phyloP scores from a whole-genome alignment of 2,113 vertebrate genomes.

The Eira barbara region DNA sequence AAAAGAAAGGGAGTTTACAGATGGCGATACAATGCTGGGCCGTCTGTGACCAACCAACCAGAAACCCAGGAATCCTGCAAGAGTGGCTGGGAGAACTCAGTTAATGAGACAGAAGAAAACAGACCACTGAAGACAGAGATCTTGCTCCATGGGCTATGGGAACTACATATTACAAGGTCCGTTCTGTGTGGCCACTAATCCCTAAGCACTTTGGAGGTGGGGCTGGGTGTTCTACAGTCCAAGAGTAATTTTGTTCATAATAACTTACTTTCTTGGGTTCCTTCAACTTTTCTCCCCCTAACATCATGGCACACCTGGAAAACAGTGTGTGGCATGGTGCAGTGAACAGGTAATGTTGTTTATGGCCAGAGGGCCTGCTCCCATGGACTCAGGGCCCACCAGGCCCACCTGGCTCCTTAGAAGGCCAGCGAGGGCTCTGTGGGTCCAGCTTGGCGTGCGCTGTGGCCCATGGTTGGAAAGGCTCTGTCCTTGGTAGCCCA shows the following conservation, averaged over 20 bases:
- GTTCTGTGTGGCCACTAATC: neutral
- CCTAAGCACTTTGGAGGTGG: neutral
- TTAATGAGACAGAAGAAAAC: neutral
- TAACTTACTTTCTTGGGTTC: neutral
- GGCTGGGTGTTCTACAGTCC: neutral
- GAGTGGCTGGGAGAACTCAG: neutral
- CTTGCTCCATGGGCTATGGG: neutral
- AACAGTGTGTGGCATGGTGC: neutral
- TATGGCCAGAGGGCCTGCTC: neutral
- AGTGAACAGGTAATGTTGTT: neutral
- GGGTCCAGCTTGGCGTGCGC: accelerated
- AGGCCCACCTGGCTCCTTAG: neutral
- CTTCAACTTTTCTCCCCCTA: neutral
- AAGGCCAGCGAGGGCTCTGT: neutral
- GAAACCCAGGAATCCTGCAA: neutral
- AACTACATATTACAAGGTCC: neutral
- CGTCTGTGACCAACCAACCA: neutral
- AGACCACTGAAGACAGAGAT: neutral
- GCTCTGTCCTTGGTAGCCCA: neutral
- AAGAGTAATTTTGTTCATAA: neutral
- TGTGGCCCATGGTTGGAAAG: neutral
- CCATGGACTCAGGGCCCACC: neutral
- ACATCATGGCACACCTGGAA: neutral
- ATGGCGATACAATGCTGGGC: neutral
- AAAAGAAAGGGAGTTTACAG: neutral